Percentiles rank a stretch among this genome's conserved stretches.
Evolutionary conservation across 2,888 invertebrate species (phyloP).

Genomic region (Aphidius colemani): DNA sequence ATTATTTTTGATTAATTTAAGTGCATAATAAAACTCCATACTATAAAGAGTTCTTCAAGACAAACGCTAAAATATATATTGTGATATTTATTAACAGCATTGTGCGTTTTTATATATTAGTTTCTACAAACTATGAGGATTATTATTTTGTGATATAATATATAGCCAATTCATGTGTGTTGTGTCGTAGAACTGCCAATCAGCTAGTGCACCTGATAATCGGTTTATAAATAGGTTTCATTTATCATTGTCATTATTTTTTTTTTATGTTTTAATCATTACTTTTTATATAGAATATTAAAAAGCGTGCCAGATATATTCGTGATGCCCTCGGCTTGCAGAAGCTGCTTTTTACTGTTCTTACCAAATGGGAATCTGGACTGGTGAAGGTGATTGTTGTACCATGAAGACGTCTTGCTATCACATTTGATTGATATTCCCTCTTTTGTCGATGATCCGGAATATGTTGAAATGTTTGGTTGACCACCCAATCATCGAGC

Average conservation of each 20-base stretch:
- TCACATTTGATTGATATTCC: conserved; percentile 49
- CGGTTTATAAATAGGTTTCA: conserved; percentile 26
- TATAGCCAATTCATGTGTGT: conserved; percentile 43
- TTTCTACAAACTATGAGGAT: conserved; percentile 54
- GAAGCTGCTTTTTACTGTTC: conserved; percentile 39
- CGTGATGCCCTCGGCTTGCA: conserved; percentile 24
- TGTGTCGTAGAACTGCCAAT: conserved; percentile 37
- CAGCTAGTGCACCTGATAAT: conserved; percentile 36
- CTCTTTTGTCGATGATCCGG: conserved; percentile 35
- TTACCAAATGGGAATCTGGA: conserved; percentile 66
- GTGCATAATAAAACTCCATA: no score
- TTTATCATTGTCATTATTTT: neutral
- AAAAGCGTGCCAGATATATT: conserved; percentile 17
- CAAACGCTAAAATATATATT: no score
- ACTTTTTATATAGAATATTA: conserved; percentile 23
- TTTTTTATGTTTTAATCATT: conserved; percentile 20
- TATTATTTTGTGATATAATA: conserved; percentile 47
- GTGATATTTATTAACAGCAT: conserved; percentile 24
- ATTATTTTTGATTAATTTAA: no score
- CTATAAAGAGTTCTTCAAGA: no score
- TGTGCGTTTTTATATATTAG: conserved; percentile 53
- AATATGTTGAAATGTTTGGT: conserved; percentile 20
- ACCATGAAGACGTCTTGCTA: conserved; percentile 57
- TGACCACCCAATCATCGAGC: conserved; percentile 20
- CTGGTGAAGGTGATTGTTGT: conserved; percentile 66